A percentile compares a stretch with the other conserved stretches of the same genome.
phyloP scores from a whole-genome alignment of 2,888 invertebrate species.

The Cephus nigrinus region DNA sequence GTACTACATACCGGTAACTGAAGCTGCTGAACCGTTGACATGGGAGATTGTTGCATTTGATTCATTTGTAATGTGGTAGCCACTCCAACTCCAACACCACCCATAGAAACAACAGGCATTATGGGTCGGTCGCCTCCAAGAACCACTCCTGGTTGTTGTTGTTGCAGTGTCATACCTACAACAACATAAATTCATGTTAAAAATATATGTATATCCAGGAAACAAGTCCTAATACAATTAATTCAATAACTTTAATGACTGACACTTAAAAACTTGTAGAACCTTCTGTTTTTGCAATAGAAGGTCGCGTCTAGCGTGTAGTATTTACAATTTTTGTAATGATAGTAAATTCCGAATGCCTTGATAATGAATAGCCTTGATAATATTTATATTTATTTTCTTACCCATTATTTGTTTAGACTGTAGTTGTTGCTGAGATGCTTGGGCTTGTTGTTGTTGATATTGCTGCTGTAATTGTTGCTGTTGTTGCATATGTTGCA shows the following conservation, averaged over 20 bases:
- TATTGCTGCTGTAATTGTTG: constrained; percentile 37
- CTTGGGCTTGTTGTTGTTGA: constrained; percentile 48
- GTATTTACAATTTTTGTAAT: background rate
- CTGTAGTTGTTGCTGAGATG: constrained; percentile 68
- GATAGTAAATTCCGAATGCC: background rate
- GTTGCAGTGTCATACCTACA: constrained; percentile 72
- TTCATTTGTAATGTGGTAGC: constrained; percentile 58
- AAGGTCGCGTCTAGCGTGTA: background rate
- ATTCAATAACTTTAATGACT: background rate
- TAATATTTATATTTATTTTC: constrained; percentile 31
- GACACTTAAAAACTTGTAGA: background rate
- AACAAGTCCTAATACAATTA: background rate
- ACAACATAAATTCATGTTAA: background rate
- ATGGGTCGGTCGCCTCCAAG: constrained; percentile 69
- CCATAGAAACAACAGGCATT: constrained; percentile 77
- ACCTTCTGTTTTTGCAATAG: background rate
- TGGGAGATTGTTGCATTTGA: constrained; percentile 51
- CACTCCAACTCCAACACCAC: constrained; percentile 54
- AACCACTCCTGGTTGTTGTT: constrained; percentile 60
- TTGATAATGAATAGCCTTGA: background rate
- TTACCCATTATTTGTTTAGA: constrained; percentile 71
- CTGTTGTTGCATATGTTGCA: constrained; percentile 56
- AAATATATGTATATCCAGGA: background rate
- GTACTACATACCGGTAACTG: constrained; percentile 45
- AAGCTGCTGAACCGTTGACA: constrained; percentile 50